These are phyloP conservation scores for Linurgus olivaceus DNA, from an alignment of 2,797 vertebrate genomes.

Conservation along the genomic window DNA sequence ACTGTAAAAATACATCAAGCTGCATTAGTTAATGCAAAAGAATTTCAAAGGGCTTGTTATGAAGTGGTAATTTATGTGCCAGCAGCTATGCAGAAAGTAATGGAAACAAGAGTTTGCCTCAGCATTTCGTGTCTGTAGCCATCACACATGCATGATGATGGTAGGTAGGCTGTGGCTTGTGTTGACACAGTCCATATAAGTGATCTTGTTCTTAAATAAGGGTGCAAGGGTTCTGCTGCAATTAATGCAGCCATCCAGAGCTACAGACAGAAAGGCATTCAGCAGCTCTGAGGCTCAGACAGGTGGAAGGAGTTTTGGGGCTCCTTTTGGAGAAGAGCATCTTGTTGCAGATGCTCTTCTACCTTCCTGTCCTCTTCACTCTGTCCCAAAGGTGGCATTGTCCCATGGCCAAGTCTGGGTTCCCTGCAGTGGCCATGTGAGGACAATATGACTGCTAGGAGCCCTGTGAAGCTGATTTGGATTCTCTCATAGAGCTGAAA, in stretches of 20 bases:
- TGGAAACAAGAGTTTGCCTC: neutral
- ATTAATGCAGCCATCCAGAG: neutral
- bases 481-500: neutral
- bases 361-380: fast-evolving
- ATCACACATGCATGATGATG: neutral
- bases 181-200: neutral
- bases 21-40: neutral
- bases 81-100: neutral
- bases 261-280: neutral
- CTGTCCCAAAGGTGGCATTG: neutral
- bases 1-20: neutral
- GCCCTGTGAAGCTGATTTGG: neutral
- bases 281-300: neutral
- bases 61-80: constrained; percentile 42
- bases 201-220: neutral
- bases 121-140: neutral
- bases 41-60: neutral
- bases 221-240: neutral
- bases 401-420: neutral
- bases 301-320: neutral
- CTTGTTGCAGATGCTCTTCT: neutral
- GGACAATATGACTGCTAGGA: neutral
- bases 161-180: neutral
- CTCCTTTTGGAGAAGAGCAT: neutral
- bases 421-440: neutral